A percentile compares a stretch with the other conserved stretches of the same genome.
Evolutionary conservation across 2,888 invertebrate species (phyloP).

Genomic region (Trisateles emortualis): DNA sequence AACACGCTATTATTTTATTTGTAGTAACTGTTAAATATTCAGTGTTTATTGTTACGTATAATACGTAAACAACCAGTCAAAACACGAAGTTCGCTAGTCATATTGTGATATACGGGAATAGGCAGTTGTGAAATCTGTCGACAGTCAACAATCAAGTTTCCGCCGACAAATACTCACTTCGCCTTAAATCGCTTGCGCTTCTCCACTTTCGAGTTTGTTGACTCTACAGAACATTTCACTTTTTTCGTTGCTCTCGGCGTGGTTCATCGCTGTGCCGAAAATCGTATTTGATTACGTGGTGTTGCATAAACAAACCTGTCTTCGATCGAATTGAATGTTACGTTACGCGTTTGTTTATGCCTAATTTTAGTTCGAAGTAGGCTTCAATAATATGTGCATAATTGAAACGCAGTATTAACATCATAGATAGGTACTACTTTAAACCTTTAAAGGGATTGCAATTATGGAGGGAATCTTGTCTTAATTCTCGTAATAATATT

Average conservation of each 20-base stretch:
- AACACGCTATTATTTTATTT: neutral
- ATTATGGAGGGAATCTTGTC: neutral
- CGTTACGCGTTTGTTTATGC: slow-evolving; percentile 32
- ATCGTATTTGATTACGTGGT: slow-evolving; percentile 56
- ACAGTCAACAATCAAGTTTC: slow-evolving; percentile 59
- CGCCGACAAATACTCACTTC: slow-evolving; percentile 53
- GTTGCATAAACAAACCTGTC: slow-evolving; percentile 58
- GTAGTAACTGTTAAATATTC: slow-evolving; percentile 11
- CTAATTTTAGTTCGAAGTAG: slow-evolving; percentile 28
- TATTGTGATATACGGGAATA: slow-evolving; percentile 47
- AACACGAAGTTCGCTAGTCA: slow-evolving; percentile 36
- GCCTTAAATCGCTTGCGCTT: slow-evolving; percentile 55
- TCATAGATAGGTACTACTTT: neutral
- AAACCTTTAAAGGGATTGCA: neutral
- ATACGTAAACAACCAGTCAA: slow-evolving; percentile 26
- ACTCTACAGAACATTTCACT: slow-evolving; percentile 67
- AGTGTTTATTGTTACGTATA: slow-evolving; percentile 25
- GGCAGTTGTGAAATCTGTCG: slow-evolving; percentile 57
- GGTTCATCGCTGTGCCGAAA: slow-evolving; percentile 51
- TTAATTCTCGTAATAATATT: no score
- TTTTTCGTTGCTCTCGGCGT: slow-evolving; percentile 57
- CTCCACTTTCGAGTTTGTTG: slow-evolving; percentile 64
- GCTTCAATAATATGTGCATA: slow-evolving; percentile 11
- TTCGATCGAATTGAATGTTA: slow-evolving; percentile 32
- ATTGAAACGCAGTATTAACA: neutral